Conservation (phyloP, 2,797 vertebrate species). For the Enteromius trimaculatus region DNA sequence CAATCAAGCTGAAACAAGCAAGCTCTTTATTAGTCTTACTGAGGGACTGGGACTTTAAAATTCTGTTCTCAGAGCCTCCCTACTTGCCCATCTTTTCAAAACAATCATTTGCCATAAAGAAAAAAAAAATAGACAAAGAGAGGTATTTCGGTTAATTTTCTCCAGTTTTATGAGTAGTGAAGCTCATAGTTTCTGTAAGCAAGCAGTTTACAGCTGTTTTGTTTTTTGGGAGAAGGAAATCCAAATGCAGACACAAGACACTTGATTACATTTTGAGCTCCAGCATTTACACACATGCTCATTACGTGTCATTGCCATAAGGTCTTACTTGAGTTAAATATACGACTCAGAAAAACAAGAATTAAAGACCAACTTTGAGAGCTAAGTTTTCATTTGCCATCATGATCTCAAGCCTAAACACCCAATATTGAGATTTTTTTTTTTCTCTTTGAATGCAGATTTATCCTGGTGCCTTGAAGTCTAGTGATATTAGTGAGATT, state of each 20-base stretch:
- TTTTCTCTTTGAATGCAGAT: conserved; percentile 21
- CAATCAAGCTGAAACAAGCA: conserved; percentile 28
- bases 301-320: not conserved
- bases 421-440: conserved; percentile 21
- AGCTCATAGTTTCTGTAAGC: not conserved
- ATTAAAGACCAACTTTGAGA: not conserved
- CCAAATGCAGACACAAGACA: not conserved
- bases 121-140: not conserved
- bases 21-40: conserved; percentile 17
- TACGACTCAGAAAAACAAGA: not conserved
- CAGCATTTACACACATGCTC: not conserved
- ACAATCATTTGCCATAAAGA: not conserved
- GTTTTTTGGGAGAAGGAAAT: not conserved
- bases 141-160: not conserved
- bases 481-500: conserved; percentile 12
- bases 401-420: not conserved
- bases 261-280: not conserved
- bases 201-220: not conserved
- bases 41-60: not conserved
- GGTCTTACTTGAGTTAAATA: not conserved
- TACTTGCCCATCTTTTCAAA: not conserved
- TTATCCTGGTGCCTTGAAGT: conserved; percentile 50
- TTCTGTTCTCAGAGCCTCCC: not conserved
- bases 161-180: not conserved
- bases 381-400: not conserved